Conservation (phyloP, 2,113 vertebrate species). For the Thomomys bottae region DNA sequence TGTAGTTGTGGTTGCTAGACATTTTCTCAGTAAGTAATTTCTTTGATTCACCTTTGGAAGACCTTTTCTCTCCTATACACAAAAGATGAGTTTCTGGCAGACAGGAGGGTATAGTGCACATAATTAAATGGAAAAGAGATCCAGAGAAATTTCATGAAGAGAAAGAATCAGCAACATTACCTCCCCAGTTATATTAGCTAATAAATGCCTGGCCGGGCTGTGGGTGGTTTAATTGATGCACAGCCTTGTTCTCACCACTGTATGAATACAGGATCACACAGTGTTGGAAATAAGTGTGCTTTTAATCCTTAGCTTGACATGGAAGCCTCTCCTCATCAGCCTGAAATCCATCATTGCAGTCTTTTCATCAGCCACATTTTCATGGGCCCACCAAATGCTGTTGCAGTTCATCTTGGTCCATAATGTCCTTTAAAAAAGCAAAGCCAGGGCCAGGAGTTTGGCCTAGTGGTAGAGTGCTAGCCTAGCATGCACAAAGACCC, state of each 20-base stretch:
- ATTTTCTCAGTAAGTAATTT: constrained; percentile 49
- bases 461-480: too few species aligned
- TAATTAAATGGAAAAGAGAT: constrained; percentile 51
- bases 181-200: constrained; percentile 58
- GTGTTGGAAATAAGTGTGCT: not conserved
- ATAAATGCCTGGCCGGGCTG: constrained; percentile 37
- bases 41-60: constrained; percentile 43
- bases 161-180: constrained; percentile 17
- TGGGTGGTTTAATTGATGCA: not conserved
- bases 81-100: constrained; percentile 22
- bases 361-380: not conserved
- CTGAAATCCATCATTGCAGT: not conserved
- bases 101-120: not conserved
- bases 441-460: too few species aligned
- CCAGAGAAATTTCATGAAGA: constrained; percentile 7
- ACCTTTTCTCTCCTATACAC: not conserved
- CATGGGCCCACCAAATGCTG: not conserved
- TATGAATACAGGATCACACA: constrained; percentile 7
- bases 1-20: not conserved
- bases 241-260: not conserved
- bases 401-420: not conserved
- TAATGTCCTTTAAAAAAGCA: not conserved
- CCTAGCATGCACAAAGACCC: too few species aligned
- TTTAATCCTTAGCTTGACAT: not conserved
- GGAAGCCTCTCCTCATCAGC: not conserved